phyloP scores from a whole-genome alignment of 2,113 vertebrate species.

The Sylvilagus bachmani region DNA sequence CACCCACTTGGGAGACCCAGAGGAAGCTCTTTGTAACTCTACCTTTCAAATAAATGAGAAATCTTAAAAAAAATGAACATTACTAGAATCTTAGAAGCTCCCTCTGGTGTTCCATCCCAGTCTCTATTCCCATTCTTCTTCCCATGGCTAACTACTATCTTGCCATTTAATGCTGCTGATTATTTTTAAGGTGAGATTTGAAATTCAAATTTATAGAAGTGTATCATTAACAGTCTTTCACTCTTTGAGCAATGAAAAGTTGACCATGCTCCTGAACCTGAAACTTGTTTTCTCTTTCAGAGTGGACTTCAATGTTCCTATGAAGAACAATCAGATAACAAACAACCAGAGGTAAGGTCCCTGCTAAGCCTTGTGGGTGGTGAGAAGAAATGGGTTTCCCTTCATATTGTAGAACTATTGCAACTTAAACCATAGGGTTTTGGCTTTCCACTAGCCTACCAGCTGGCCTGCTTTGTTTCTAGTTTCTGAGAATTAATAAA shows the following conservation, averaged over 20 bases:
- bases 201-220: not conserved
- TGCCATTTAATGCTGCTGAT: conserved; percentile 17
- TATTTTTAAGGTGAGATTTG: conserved; percentile 63
- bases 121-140: not conserved
- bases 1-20: too few species aligned
- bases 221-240: conserved; percentile 19
- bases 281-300: conserved; percentile 83
- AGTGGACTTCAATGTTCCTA: conserved; percentile 99
- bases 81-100: not conserved
- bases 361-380: not conserved
- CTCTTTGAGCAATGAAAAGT: not conserved
- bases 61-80: not conserved
- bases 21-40: too few species aligned
- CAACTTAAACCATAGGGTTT: conserved; percentile 6
- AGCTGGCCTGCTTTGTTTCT: conserved; percentile 30
- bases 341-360: conserved; percentile 97
- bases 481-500: conserved; percentile 8
- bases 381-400: conserved; percentile 36
- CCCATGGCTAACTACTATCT: not conserved
- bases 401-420: conserved; percentile 47
- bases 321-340: conserved; percentile 98
- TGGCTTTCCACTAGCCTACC: conserved; percentile 18
- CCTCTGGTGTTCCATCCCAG: not conserved
- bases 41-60: too few species aligned
- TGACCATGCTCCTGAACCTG: conserved; percentile 39